Conservation (phyloP, 1,140 invertebrate genomes). For the Drosophila equinoxialis region DNA sequence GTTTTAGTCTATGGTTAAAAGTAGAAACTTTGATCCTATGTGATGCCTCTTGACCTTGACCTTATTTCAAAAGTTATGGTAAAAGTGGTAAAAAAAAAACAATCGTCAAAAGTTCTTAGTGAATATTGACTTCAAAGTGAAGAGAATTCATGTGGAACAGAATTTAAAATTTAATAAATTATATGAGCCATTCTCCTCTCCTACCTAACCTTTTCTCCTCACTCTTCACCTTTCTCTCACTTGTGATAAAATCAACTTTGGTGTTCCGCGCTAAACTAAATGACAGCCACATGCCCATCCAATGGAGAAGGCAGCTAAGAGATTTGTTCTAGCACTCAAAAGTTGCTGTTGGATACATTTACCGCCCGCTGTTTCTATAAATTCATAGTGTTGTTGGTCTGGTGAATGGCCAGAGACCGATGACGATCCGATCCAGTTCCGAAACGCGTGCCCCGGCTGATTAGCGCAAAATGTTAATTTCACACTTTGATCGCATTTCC, state of each 20-base stretch:
- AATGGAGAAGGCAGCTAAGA: not conserved
- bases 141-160: no score
- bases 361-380: conserved; percentile 23
- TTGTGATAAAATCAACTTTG: conserved; percentile 7
- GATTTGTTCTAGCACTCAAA: conserved; percentile 50
- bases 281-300: conserved; percentile 47
- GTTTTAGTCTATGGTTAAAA: no score
- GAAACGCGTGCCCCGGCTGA: conserved; percentile 67
- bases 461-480: conserved; percentile 78
- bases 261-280: conserved; percentile 15
- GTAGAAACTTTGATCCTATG: no score
- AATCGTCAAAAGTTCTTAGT: no score
- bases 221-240: not conserved
- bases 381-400: not conserved
- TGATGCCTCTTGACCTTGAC: no score
- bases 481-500: conserved; percentile 77
- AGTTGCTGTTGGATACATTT: conserved; percentile 24
- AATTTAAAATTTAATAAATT: no score
- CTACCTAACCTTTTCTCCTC: not conserved
- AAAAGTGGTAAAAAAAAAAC: no score
- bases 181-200: no score
- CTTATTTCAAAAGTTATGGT: no score
- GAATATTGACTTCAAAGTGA: no score
- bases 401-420: not conserved
- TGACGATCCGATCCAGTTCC: conserved; percentile 16